Conservation (phyloP, 2,888 invertebrate genomes). For the Autographa gamma region DNA sequence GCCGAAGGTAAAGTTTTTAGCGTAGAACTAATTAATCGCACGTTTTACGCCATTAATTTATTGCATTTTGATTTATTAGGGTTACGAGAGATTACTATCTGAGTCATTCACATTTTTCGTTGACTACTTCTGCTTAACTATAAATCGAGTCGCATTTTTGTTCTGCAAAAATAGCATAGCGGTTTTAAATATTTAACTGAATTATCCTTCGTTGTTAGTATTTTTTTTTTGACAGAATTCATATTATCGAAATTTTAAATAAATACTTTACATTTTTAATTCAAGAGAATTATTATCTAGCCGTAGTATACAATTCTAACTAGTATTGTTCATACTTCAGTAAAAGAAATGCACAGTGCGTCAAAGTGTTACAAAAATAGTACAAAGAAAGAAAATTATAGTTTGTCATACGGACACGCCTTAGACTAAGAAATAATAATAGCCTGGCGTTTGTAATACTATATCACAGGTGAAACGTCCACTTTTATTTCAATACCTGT, state of each 20-base stretch:
- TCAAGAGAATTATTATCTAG: neutral
- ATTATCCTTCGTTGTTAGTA: too few species aligned
- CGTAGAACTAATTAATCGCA: conserved; percentile 30
- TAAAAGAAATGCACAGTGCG: conserved; percentile 15
- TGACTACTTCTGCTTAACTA: conserved; percentile 7
- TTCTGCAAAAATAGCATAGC: neutral
- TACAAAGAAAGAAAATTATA: conserved; percentile 53
- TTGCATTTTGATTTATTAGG: conserved; percentile 35
- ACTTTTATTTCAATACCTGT: conserved; percentile 42
- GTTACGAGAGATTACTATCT: conserved; percentile 9
- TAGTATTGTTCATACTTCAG: conserved; percentile 11
- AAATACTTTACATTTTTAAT: neutral
- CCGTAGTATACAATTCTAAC: conserved; percentile 25
- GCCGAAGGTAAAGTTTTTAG: conserved; percentile 6
- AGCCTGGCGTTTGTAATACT: conserved; percentile 41
- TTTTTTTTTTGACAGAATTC: too few species aligned
- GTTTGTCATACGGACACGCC: conserved; percentile 53
- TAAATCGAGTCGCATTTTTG: conserved; percentile 7
- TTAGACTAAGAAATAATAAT: conserved; percentile 48
- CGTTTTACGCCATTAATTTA: conserved; percentile 21
- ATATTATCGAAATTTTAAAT: too few species aligned
- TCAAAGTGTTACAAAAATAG: conserved; percentile 30
- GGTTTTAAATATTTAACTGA: neutral
- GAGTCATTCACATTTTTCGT: conserved; percentile 11
- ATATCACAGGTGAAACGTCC: conserved; percentile 37